Conservation (phyloP, 2,797 vertebrate genomes). For the Picus viridis region DNA sequence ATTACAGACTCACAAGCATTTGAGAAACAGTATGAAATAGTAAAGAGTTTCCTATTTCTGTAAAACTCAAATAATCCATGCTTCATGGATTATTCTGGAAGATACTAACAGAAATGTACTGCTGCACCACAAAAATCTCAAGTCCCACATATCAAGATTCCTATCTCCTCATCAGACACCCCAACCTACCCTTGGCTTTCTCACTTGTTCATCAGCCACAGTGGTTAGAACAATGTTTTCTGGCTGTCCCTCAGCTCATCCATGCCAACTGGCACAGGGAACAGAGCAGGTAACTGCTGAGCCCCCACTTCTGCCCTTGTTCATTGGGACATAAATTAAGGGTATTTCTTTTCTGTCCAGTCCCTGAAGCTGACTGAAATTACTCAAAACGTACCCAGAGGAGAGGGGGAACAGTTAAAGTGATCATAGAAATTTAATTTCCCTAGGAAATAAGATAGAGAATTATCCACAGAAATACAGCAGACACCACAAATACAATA, state of each 20-base stretch:
- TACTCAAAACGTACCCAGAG: background rate
- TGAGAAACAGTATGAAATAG: background rate
- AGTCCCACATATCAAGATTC: background rate
- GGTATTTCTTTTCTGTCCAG: background rate
- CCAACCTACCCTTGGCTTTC: background rate
- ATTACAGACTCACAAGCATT: background rate
- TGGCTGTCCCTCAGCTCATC: background rate
- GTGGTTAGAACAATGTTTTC: fast-evolving
- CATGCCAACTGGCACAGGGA: background rate
- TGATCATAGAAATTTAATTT: background rate
- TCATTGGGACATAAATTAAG: background rate
- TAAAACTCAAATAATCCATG: background rate
- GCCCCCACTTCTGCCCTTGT: background rate
- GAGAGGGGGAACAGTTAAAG: background rate
- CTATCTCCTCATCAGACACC: background rate
- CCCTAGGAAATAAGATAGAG: background rate
- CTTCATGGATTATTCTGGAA: background rate
- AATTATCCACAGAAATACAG: background rate
- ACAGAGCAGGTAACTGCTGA: background rate
- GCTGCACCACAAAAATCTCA: background rate
- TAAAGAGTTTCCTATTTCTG: background rate
- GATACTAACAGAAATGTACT: background rate
- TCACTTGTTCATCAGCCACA: background rate
- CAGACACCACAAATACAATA: background rate
- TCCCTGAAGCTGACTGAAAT: background rate